Percentiles rank a stretch among this genome's conserved stretches.
Evolutionary conservation across 2,113 vertebrate species (phyloP).

Genomic region (Percopsis transmontana): DNA sequence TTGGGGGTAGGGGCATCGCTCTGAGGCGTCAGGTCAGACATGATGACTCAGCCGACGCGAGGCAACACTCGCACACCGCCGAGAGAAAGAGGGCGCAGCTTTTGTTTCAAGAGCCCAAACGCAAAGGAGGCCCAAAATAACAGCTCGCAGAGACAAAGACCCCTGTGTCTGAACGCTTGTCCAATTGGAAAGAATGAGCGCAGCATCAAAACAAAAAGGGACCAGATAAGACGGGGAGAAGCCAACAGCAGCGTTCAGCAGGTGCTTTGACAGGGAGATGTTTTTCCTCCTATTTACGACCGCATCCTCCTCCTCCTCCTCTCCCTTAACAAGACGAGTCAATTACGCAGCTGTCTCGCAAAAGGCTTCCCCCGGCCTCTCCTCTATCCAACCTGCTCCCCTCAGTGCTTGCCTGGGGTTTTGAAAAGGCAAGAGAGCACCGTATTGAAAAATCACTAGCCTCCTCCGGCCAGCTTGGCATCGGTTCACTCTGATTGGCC

Average conservation of each 20-base stretch:
- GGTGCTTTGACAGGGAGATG: conserved; percentile 52
- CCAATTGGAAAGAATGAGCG: conserved; percentile 29
- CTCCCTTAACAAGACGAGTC: conserved; percentile 43
- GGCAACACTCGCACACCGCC: conserved; percentile 71
- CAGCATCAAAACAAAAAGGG: conserved; percentile 41
- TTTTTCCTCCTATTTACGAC: conserved; percentile 58
- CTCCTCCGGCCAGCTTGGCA: conserved; percentile 64
- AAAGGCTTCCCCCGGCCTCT: conserved; percentile 42
- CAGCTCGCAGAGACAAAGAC: conserved; percentile 7
- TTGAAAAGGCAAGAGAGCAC: conserved; percentile 60
- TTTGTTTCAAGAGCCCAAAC: conserved; percentile 48
- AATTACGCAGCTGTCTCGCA: conserved; percentile 49
- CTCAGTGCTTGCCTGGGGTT: conserved; percentile 40
- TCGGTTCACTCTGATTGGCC: conserved; percentile 75
- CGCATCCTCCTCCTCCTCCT: conserved; percentile 54
- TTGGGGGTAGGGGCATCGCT: conserved; percentile 97
- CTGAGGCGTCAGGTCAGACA: conserved; percentile 98
- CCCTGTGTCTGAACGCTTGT: conserved; percentile 7
- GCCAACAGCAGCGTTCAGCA: conserved; percentile 54
- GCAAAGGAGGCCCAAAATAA: conserved; percentile 26
- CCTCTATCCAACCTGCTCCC: conserved; percentile 25
- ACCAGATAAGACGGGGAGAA: conserved; percentile 36
- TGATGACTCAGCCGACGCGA: conserved; percentile 96
- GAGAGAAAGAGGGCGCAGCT: conserved; percentile 29
- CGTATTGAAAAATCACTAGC: conserved; percentile 58